Evolutionary conservation across 23 tunicate species (phyloP).

Genomic region (Ascidia mentula): DNA sequence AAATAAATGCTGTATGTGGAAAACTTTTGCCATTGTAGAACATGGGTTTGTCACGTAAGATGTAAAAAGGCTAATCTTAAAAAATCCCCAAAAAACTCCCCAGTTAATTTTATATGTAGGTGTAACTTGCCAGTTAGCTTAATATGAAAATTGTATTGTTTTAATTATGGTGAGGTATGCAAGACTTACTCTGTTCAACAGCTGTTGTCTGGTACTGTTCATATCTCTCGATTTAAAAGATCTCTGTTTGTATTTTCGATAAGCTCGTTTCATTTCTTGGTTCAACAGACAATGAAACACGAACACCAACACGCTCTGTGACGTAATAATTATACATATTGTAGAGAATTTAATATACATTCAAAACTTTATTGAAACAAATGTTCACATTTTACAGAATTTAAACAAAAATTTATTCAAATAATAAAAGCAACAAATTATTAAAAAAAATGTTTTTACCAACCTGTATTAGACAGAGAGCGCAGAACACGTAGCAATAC

Average conservation of each 20-base stretch:
- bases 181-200: slow-evolving; percentile 47
- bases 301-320: slow-evolving; percentile 52
- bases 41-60: no score
- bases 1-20: no score
- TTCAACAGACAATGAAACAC: slow-evolving; percentile 56
- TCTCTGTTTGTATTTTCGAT: slow-evolving; percentile 35
- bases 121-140: no score
- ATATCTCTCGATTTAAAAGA: slow-evolving; percentile 26
- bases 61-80: no score
- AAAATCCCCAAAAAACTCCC: no score
- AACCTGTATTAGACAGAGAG: slow-evolving; percentile 43
- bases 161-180: no score
- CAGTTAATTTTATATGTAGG: no score
- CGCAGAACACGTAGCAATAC: slow-evolving; percentile 56
- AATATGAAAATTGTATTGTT: no score
- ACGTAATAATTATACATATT: background rate
- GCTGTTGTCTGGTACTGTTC: slow-evolving; percentile 64
- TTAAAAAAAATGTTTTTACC: background rate
- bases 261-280: slow-evolving; percentile 52
- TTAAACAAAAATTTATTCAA: background rate
- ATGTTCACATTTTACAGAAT: no score
- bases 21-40: no score
- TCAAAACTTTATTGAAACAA: background rate
- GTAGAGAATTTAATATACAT: background rate
- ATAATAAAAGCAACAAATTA: no score